Evolutionary conservation across 2,888 invertebrate species (phyloP), one percentile per base, ranked within the genome.

Genomic region (Agonum fuliginosum): DNA sequence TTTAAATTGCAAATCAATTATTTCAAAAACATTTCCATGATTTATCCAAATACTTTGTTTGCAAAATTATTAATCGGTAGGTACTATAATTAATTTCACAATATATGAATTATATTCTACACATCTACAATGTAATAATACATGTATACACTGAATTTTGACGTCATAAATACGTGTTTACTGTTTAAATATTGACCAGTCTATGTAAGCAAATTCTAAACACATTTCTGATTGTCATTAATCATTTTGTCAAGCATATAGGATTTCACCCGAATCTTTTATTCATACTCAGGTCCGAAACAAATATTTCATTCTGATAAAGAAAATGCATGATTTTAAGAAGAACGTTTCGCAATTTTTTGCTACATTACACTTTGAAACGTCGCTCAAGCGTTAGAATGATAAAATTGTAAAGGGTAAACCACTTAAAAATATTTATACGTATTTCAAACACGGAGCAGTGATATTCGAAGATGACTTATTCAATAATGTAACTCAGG

Each of bases 261-360:
- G 19, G 37, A n/a, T n/a, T 22, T 58, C 27, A 30, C 27, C 30
- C 58, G 27, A 20, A 46, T 46, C 30, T 58, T 30, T 27, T 58
- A 58, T 58, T 27, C 58, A 58, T 30, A 58, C 12, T 30, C 2
- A 14, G 5, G 17, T 14, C 58, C 6, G 58, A 58, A 58, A 58
- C 58, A 30, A 58, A 58, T 58, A 58, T 58, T 58, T 62, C 58
- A 62, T 6, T 30, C 17, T 30, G 30, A 30, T 34, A 62, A 62
- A 19, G 14, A 62, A 62, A 58, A 30, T 62, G 58, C 58, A 62
- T 62, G 58, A 17, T 62, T 62, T 54, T 27, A 62, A 62, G 30
- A 22, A 30, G 58, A 62, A 62, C 17, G 19, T 62, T 62, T 8
- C 12, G 6, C 12, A 17, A 17, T 14, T 46, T 46, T 46, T 12